Base-by-base conservation (phyloP, 1,140 invertebrate species). In the Metopolophium dirhodum region DNA sequence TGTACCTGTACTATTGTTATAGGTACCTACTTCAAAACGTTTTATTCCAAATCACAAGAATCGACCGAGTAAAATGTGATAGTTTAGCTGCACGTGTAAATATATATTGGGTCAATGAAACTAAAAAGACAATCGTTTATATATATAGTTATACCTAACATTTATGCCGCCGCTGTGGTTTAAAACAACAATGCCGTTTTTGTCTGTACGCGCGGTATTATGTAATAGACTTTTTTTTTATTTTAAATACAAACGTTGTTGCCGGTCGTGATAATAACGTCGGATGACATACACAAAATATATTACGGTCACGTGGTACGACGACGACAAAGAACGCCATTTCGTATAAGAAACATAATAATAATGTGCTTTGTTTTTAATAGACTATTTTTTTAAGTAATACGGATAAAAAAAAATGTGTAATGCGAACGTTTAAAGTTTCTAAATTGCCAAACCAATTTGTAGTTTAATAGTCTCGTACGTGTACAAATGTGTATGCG, bases 141-240 rank as follows among this genome's bases (percentile, higher is more conserved):
- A 68, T 82, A 82, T 9, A 37, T 83, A 83, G 7, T 0, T 35
- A 35, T 41, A 41, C 41, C 41, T 9, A 83, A 37, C 18, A 37
- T 37, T 22, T 37, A 22, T 9, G 22, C 35, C 77, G 7, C 35
- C 35, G 77, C 18, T 18, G 35, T 37, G 77, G 77, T 83, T 8
- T 37, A 83, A 37, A 37, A 83, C n/a, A 82, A 83, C 77, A 83
- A 83, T 83, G 35, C 35, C 77, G 20, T 83, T 83, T 77, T 83
- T 83, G 77, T 83, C 77, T 37, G n/a, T 83, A 83, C 35, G 30
- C 26, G 35, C 20, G 2, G 77, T 37, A 83, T 83, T 83, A 37
- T 83, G 77, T 83, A 83, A 83, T 83, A 37, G 35, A 90, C 8
- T 90, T 90, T 49, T 61, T 90, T 49, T 90, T 47, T 68, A 61